Base-by-base conservation (phyloP, 2,113 vertebrate species). In the Nettapus auritus region DNA sequence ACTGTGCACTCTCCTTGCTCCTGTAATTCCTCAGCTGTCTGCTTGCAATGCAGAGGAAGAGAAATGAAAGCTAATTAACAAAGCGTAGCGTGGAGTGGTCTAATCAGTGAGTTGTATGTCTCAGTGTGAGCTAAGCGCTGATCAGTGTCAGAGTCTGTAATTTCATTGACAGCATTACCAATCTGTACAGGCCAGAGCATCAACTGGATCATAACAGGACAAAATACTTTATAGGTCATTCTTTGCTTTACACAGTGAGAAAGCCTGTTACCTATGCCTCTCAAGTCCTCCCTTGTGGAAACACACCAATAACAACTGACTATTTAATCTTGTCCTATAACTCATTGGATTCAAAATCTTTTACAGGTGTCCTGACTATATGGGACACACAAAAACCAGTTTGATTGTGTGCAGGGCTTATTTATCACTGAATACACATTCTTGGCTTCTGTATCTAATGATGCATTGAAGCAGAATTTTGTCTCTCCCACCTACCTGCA, bases 31-130 rank as follows among this genome's bases (percentile, higher is more conserved):
- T 96, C 40, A 69, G 57, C 26, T 92, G 28, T 83, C 93, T 83
- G 29, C 36, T 70, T 84, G 70, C 70, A 83, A 59, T 0, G 6
- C 21, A 90, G 62, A 77, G 31, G 28, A 9, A 87, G 23, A 53
- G 20, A 90, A 93, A 90, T 64, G 56, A 76, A 89, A 88, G 68
- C 71, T 74, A 94, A 83, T 93, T 70, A 89, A 90, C 36, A 44
- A 83, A 90, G 20, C 62, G 67, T 15, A 68, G 50, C 28, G 33
- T 70, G 42, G 36, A 94, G 34, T 56, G 33, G 6, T 71, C 57
- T 82, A 88, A 92, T 88, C 81, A 91, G 73, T 80, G 82, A 90
- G 34, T 19, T 74, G 79, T 25, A 59, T 69, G 16, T 55, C 38
- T 96, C 71, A 88, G 52, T 3, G 1, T 52, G 73, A 92, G 33